These are phyloP conservation scores for Artibeus lituratus DNA, from an alignment of 2,797 vertebrate genomes.

Conservation along the genomic window DNA sequence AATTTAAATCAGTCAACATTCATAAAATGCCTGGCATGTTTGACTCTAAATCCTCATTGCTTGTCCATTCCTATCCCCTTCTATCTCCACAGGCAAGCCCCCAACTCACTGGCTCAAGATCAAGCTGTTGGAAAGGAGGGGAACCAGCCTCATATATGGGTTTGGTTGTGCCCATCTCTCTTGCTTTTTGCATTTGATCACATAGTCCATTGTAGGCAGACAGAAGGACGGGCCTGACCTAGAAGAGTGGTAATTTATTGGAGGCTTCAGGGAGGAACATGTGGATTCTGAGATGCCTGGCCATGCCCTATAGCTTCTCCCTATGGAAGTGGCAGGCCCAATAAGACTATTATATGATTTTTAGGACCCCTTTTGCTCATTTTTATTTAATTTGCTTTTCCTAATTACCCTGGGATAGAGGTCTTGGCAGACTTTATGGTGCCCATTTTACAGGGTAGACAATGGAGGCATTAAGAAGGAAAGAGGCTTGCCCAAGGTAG, in stretches of 20 bases:
- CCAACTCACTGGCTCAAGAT: not conserved
- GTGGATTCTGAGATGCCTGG: not conserved
- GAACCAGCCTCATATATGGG: not conserved
- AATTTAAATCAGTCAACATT: not conserved
- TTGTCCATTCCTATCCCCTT: not conserved
- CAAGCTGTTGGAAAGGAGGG: not conserved
- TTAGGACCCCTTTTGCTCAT: not conserved
- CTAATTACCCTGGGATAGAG: not conserved
- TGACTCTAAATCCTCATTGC: not conserved
- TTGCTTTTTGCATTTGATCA: not conserved
- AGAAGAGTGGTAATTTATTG: not conserved
- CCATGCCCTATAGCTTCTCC: not conserved
- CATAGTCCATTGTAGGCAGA: rapidly evolving
- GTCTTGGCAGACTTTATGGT: not conserved
- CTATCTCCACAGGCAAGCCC: not conserved
- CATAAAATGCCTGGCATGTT: too few relatives aligned
- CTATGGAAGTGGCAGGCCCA: not conserved
- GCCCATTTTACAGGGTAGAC: not conserved
- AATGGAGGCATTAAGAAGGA: not conserved
- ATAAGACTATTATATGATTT: not conserved
- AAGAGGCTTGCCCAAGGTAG: not conserved
- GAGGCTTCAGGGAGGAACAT: not conserved
- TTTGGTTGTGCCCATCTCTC: not conserved
- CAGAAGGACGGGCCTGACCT: not conserved
- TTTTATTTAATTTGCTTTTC: not conserved